These are phyloP conservation scores for Pomatostomus ruficeps DNA, from an alignment of 2,113 vertebrate genomes.

Conservation along the genomic window DNA sequence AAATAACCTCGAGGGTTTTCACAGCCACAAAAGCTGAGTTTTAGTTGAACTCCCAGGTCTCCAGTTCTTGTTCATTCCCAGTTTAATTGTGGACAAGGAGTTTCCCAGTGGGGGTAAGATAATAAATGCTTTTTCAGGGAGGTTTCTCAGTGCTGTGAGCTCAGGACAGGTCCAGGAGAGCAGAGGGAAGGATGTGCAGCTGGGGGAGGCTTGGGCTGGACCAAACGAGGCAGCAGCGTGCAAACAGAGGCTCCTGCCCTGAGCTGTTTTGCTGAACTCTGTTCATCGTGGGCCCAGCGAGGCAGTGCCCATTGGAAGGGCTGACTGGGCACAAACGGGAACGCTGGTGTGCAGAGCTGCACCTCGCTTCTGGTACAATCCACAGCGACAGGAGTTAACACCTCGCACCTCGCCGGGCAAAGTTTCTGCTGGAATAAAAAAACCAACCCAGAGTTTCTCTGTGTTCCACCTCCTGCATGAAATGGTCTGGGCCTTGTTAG, in stretches of 20 bases:
- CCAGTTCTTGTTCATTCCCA: not conserved
- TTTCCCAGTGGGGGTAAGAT: not conserved
- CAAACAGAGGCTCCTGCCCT: not conserved
- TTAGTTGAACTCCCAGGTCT: not conserved
- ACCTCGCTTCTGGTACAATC: constrained; percentile 1
- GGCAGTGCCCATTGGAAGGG: not conserved
- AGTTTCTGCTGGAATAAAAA: not conserved
- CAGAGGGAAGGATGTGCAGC: not conserved
- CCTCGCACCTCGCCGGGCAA: not conserved
- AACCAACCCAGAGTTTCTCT: accelerated
- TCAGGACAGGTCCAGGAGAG: not conserved
- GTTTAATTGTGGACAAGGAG: no score
- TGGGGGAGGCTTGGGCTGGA: not conserved
- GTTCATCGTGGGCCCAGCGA: not conserved
- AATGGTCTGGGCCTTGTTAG: not conserved
- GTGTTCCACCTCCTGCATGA: accelerated
- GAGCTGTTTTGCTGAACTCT: constrained; percentile 13
- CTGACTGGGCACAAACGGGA: constrained; percentile 27
- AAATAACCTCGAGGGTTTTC: not conserved
- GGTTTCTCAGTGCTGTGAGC: not conserved
- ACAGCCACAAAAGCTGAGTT: not conserved
- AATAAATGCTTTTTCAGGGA: not conserved
- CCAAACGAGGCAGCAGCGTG: not conserved
- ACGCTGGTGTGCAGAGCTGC: not conserved
- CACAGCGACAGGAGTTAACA: no score